Base-by-base conservation (phyloP, 2,797 vertebrate genomes). In the Fringilla coelebs region DNA sequence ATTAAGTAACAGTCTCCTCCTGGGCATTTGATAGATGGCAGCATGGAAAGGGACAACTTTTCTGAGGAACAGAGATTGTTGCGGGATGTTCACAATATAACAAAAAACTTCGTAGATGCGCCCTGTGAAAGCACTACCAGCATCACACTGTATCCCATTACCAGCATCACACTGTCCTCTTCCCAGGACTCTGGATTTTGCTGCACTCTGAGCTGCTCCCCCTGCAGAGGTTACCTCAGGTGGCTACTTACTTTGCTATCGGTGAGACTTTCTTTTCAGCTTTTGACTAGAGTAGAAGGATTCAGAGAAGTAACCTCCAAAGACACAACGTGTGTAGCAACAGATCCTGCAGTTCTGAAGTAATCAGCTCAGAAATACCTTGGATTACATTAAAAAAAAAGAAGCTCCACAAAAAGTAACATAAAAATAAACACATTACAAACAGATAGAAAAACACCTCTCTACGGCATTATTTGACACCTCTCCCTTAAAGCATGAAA, bases 361-460 rank as follows among this genome's bases (percentile, higher is more conserved):
- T 49, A 71, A 83, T 76, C 75, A 26, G 26, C 46, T 83, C 83
- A 86, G 73, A 83, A 91, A 83, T 46, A 88, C 34, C 17, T 80
- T 72, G 72, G 22, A 77, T 65, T 80, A 31, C 5, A 13, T 55
- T 1, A 13, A 12, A 19, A 25, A 8, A 4, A 43, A 19, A 43
- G 19, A 43, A 43, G 41, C 2, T 6, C 19, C 29, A 36, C 38
- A 68, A 80, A 89, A 92, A 67, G 38, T 57, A 79, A 60, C 31
- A 55, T 45, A 63, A 94, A 94, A 91, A 73, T 31, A 89, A 80
- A 58, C 41, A 36, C 25, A 46, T 45, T 57, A 85, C n/a, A 87
- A 92, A 89, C 80, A 88, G 60, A 93, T 60, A 34, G 77, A 80
- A 92, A 94, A 93, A 45, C 78, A 93, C 68, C 75, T 54, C 65